Evolutionary conservation across 2,113 vertebrate species (phyloP), one percentile per base, ranked within the genome.

Genomic region (Ptilonorhynchus violaceus): DNA sequence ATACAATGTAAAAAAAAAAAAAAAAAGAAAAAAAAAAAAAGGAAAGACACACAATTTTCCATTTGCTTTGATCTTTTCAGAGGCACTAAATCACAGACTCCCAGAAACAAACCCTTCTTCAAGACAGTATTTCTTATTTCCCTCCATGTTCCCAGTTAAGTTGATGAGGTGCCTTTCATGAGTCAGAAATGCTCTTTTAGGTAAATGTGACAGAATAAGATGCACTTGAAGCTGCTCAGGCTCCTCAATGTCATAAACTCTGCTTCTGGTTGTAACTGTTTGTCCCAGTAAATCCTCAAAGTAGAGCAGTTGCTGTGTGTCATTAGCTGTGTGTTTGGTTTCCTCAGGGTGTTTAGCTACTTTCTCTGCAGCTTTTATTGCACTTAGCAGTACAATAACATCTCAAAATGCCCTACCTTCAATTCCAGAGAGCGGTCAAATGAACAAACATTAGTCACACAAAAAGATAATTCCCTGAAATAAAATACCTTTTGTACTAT

Each of bases 291-390:
- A 90, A 83, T 59, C 46, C 79, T 92, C 42, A 22, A 77, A 93
- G 74, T 33, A 88, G 74, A 79, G 76, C 68, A 86, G 85, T 72
- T 50, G 82, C 72, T 82, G 31, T 59, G 62, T 94, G 88, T 94
- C 85, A 76, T 94, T 91, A 95, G 92, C 67, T 85, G 25, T 73
- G 79, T 63, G 63, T 83, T 94, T 90, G 64, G 88, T 95, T 83
- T 94, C 96, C 94, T 95, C 81, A 27, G 93, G 92, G 53, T 92
- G 62, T 94, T 97, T 89, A 79, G 90, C 79, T 92, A 74, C 90
- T 96, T 79, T 55, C 67, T 66, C 72, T 93, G 68, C 76, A 92
- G 96, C 82, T 94, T 93, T 94, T 77, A 80, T 62, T 97, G 85
- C 90, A 92, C 87, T 96, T 94, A 93, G 82, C 72, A 90, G 53